These are phyloP conservation scores for Cataglyphis hispanica DNA, from an alignment of 1,140 invertebrate species.

Conservation along the genomic window DNA sequence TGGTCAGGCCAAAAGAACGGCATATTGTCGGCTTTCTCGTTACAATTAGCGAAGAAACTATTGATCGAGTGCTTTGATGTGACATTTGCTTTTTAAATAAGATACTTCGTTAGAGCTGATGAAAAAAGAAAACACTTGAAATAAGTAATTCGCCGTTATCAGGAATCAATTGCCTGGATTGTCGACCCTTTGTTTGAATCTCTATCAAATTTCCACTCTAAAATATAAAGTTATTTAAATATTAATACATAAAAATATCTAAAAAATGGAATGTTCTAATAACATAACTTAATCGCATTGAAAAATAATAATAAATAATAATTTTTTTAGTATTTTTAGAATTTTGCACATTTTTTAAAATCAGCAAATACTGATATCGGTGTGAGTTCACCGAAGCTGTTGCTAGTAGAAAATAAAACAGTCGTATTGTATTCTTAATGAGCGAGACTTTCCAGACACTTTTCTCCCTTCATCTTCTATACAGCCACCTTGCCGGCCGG, in stretches of 20 bases:
- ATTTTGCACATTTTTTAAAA: background rate
- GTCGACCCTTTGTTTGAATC: background rate
- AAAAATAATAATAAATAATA: background rate
- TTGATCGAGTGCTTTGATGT: slow-evolving; percentile 54
- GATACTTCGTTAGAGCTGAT: slow-evolving; percentile 23
- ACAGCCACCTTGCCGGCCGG: background rate
- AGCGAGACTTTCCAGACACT: slow-evolving; percentile 65
- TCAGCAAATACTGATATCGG: background rate
- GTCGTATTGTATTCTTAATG: slow-evolving; percentile 61
- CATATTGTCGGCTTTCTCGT: slow-evolving; percentile 44
- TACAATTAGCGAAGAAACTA: slow-evolving; percentile 70
- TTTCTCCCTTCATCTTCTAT: background rate
- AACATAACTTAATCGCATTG: background rate
- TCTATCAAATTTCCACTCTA: background rate
- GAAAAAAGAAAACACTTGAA: slow-evolving; percentile 14
- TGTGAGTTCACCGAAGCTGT: background rate
- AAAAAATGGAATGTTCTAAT: background rate
- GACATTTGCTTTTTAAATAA: slow-evolving; percentile 54
- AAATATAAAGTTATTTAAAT: background rate
- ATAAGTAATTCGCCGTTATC: slow-evolving; percentile 36
- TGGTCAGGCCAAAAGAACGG: slow-evolving; percentile 22
- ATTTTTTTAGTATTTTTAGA: background rate
- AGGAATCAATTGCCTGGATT: slow-evolving; percentile 1
- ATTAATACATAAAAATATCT: background rate
- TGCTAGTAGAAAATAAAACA: background rate